These are phyloP conservation scores for Copsychus sechellarum DNA, from an alignment of 2,113 vertebrate genomes.

Conservation along the genomic window DNA sequence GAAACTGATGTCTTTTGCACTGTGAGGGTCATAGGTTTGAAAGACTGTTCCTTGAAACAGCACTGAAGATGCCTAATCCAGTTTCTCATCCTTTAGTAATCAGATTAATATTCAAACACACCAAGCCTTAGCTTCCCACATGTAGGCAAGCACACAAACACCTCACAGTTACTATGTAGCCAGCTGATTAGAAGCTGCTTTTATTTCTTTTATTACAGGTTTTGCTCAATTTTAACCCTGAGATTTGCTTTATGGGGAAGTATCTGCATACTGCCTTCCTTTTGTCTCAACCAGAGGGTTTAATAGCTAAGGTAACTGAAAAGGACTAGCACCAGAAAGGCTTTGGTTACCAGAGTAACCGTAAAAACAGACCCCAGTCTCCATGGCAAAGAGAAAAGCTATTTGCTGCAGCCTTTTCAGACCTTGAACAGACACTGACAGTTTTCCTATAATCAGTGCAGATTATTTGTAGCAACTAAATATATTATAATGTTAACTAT, in stretches of 20 bases:
- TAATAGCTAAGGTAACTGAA: slow-evolving; percentile 94
- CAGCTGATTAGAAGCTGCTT: slow-evolving; percentile 21
- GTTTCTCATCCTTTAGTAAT: slow-evolving; percentile 4
- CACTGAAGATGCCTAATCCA: not conserved
- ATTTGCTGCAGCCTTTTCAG: slow-evolving; percentile 93
- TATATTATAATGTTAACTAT: slow-evolving; percentile 85
- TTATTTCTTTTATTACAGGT: slow-evolving; percentile 51
- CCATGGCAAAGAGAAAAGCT: slow-evolving; percentile 93
- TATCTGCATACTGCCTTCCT: slow-evolving; percentile 81
- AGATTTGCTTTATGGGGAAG: slow-evolving; percentile 70
- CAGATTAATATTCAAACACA: slow-evolving; percentile 40
- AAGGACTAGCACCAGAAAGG: slow-evolving; percentile 84
- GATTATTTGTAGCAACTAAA: slow-evolving; percentile 84
- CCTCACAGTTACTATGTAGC: not conserved
- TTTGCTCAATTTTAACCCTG: slow-evolving; percentile 49
- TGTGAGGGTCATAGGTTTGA: not conserved
- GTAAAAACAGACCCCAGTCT: slow-evolving; percentile 90
- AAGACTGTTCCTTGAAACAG: not conserved
- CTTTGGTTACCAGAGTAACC: slow-evolving; percentile 98
- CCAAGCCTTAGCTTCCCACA: not conserved
- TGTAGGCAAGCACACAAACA: not conserved
- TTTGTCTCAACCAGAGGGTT: slow-evolving; percentile 96
- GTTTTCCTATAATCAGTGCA: slow-evolving; percentile 88
- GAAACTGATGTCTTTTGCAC: not conserved
- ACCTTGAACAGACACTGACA: slow-evolving; percentile 86